A percentile compares a stretch with the other conserved stretches of the same genome.
Evolutionary conservation across 2,113 vertebrate species (phyloP).

Genomic region (Siniperca knerii): DNA sequence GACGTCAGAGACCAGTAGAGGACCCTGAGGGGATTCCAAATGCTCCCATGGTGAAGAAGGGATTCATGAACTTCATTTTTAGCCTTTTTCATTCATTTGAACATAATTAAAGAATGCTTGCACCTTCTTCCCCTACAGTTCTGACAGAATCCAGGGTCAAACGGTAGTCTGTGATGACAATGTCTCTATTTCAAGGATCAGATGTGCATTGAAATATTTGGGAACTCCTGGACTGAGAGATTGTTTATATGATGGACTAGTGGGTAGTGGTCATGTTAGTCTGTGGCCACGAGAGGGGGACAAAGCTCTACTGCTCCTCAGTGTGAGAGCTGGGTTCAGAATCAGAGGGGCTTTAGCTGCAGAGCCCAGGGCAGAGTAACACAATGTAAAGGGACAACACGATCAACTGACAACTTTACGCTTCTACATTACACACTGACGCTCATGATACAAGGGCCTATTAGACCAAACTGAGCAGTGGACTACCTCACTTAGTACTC

Average conservation of each 20-base stretch:
- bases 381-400: neutral
- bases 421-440: neutral
- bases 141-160: neutral
- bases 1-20: neutral
- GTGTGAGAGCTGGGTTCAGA: neutral
- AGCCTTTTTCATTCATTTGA: neutral
- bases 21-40: neutral
- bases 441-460: neutral
- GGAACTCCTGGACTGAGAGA: neutral
- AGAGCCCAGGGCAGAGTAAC: neutral
- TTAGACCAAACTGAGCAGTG: neutral
- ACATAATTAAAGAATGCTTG: neutral
- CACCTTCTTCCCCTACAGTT: neutral
- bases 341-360: neutral
- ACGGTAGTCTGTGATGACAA: neutral
- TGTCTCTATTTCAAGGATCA: neutral
- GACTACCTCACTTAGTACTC: neutral
- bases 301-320: conserved; percentile 18
- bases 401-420: neutral
- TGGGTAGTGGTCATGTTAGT: neutral
- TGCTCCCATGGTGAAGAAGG: neutral
- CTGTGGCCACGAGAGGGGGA: conserved; percentile 61
- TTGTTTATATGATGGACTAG: neutral
- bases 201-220: neutral
- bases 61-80: neutral